phyloP scores from a whole-genome alignment of 2,797 vertebrate genomes.

The Girardinus metallicus region DNA sequence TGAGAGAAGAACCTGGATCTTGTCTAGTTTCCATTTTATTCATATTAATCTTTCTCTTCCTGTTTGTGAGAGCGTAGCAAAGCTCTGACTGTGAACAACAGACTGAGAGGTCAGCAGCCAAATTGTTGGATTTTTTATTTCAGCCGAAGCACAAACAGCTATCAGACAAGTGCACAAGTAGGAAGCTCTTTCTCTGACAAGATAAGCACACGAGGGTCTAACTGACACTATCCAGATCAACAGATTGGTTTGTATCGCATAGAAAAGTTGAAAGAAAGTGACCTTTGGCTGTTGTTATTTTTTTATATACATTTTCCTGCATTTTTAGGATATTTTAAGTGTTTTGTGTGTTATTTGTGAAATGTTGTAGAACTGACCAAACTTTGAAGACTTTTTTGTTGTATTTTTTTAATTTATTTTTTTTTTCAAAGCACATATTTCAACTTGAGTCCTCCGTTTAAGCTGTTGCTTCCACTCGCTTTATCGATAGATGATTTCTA shows the following conservation, averaged over 20 bases:
- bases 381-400: not conserved
- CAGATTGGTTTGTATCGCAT: constrained; percentile 8
- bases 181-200: constrained; percentile 18
- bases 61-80: constrained; percentile 55
- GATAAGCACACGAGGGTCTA: constrained; percentile 11
- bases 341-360: not conserved
- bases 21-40: constrained; percentile 58
- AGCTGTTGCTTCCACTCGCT: not conserved
- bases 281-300: not conserved
- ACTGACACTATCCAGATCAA: constrained; percentile 5
- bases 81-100: constrained; percentile 20
- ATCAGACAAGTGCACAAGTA: constrained; percentile 4
- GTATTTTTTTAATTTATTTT: not conserved
- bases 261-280: not conserved
- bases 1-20: constrained; percentile 36
- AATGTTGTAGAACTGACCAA: not conserved
- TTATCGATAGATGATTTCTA: not conserved
- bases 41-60: constrained; percentile 50
- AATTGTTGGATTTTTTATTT: not conserved
- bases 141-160: constrained; percentile 23
- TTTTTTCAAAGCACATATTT: not conserved
- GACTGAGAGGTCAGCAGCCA: constrained; percentile 6
- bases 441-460: not conserved
- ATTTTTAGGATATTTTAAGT: not conserved
- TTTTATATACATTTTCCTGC: not conserved